Evolutionary conservation across 2,888 invertebrate species (phyloP), one percentile per base, ranked within the genome.

Genomic region (Trachelus tabidus): DNA sequence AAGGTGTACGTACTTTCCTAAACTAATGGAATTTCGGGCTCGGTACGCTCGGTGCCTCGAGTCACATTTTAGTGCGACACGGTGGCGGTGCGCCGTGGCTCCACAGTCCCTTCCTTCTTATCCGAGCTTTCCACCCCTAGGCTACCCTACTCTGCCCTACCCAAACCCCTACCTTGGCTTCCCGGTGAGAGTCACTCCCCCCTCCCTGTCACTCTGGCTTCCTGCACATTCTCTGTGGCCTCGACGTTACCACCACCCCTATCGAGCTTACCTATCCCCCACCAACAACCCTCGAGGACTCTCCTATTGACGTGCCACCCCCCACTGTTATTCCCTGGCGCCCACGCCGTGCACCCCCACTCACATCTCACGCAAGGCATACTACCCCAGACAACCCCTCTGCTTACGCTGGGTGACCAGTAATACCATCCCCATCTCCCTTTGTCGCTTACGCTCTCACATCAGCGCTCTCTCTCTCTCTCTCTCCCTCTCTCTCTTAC

Each of bases 11-110:
- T 69, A 69, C 71, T 80, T 68, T 76, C 81, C 80, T 81, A 81
- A 82, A 81, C 83, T 85, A 83, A 81, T 79, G 81, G 80, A 83
- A 82, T 82, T 77, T 81, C 74, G 81, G 40, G 79, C 78, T 82
- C 83, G 83, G 82, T 81, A 82, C 85, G 83, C 88, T 84, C 82
- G 85, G 84, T 86, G 83, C 83, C 83, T 84, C 88, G 87, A 89
- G 87, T 88, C 89, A 89, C 89, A 89, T 89, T 89, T 86, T 88
- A 88, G 84, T 85, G 85, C 83, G 81, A 79, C 79, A 79, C 84
- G 85, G 79, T 87, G 82, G 81, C 85, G 85, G 83, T 85, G 85
- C 83, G 84, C 85, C 84, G 86, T 84, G 81, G 83, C 83, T 79
- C 83, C 84, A 86, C 85, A 80, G 81, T 85, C 81, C 40, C 80